These are phyloP conservation scores for Bruchidius siliquastri DNA, from an alignment of 2,888 invertebrate species.

Conservation along the genomic window DNA sequence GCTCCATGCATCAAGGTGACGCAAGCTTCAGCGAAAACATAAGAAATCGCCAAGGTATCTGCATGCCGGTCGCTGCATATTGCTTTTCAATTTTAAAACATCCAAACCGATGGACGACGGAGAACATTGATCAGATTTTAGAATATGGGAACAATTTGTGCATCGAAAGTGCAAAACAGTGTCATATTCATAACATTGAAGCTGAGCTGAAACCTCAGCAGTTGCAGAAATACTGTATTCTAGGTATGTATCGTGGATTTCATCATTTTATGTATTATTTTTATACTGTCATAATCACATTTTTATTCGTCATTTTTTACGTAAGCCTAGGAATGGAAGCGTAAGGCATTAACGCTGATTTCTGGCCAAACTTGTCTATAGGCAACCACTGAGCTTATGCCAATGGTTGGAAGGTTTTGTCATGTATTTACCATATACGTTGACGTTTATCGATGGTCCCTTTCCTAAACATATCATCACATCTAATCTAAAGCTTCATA, in stretches of 20 bases:
- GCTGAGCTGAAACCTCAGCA: conserved; percentile 46
- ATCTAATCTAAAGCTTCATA: no score
- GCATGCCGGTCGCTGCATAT: conserved; percentile 57
- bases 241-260: conserved; percentile 36
- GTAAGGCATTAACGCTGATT: no score
- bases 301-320: background rate
- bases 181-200: conserved; percentile 34
- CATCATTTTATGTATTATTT: no score
- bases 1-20: conserved; percentile 41
- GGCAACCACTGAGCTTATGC: no score
- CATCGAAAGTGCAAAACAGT: conserved; percentile 32
- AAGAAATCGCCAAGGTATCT: conserved; percentile 50
- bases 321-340: no score
- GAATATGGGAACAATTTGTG: conserved; percentile 54
- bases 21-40: conserved; percentile 32
- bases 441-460: no score
- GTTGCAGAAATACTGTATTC: conserved; percentile 47
- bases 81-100: conserved; percentile 56
- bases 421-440: no score
- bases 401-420: no score
- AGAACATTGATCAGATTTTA: conserved; percentile 56
- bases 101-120: conserved; percentile 58
- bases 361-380: no score
- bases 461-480: no score
- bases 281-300: background rate